A percentile compares a stretch with the other conserved stretches of the same genome.
Evolutionary conservation across 2,888 invertebrate genomes (phyloP).

Genomic region (Folsomia candida): DNA sequence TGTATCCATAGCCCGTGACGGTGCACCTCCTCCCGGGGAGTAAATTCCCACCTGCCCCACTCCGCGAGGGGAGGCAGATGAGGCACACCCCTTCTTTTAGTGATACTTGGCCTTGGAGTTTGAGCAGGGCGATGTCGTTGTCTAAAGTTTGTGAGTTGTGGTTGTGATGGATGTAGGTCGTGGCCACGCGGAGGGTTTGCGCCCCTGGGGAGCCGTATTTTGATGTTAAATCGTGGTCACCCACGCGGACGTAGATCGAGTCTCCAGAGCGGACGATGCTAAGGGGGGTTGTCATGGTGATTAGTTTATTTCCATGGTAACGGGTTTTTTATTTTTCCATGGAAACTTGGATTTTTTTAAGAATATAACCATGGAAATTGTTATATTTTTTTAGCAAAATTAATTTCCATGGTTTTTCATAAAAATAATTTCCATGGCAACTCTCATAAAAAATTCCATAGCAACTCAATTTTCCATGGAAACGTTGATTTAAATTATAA

Average conservation of each 20-base stretch:
- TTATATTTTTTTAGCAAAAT: too few relatives aligned
- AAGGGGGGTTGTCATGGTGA: too few relatives aligned
- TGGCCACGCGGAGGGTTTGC: slow-evolving; percentile 83
- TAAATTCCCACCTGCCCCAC: slow-evolving; percentile 70
- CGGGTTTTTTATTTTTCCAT: too few relatives aligned
- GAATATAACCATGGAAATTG: too few relatives aligned
- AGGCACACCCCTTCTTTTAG: slow-evolving; percentile 79
- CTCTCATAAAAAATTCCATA: too few relatives aligned
- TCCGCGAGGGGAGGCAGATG: slow-evolving; percentile 84
- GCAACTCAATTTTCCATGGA: too few relatives aligned
- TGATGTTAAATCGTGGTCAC: slow-evolving; percentile 85
- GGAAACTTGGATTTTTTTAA: too few relatives aligned
- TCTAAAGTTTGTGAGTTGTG: slow-evolving; percentile 92
- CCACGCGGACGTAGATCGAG: slow-evolving; percentile 87
- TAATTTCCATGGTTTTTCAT: too few relatives aligned
- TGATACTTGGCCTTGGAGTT: slow-evolving; percentile 83
- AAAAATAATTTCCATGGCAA: too few relatives aligned
- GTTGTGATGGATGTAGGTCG: slow-evolving; percentile 92
- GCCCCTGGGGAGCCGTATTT: slow-evolving; percentile 89
- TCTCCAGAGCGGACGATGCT: slow-evolving; percentile 92
- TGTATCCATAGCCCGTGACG: slow-evolving; percentile 85
- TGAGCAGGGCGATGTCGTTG: slow-evolving; percentile 88
- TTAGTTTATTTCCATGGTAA: too few relatives aligned
- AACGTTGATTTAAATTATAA: too few relatives aligned
- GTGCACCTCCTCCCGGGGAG: slow-evolving; percentile 82